Conservation (phyloP, 1,140 invertebrate species). For the Gonioctena quinquepunctata region DNA sequence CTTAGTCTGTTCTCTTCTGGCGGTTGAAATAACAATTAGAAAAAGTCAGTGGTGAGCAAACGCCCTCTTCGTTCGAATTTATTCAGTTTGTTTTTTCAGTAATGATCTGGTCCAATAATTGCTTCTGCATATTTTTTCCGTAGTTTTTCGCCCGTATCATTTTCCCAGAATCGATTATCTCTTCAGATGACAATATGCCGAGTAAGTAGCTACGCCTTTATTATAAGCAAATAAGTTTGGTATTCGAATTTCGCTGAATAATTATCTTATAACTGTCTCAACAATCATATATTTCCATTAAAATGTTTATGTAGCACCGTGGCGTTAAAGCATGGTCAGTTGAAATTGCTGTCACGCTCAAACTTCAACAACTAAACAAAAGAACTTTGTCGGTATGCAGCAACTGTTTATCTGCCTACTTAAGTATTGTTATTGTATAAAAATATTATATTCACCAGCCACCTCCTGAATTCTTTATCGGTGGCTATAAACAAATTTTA, state of each 20-base stretch:
- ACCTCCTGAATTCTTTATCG: neutral
- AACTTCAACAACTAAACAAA: neutral
- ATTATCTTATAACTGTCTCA: too few relatives aligned
- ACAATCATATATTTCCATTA: neutral
- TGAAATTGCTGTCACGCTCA: slow-evolving; percentile 7
- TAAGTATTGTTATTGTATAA: neutral
- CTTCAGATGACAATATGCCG: too few relatives aligned
- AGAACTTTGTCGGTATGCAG: neutral
- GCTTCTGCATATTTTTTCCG: too few relatives aligned
- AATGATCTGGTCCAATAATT: too few relatives aligned
- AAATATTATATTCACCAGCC: neutral
- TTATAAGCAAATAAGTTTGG: neutral
- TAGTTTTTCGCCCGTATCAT: too few relatives aligned
- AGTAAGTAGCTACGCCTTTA: too few relatives aligned
- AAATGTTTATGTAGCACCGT: neutral
- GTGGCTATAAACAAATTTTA: neutral
- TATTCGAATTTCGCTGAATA: neutral
- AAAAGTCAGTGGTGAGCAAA: too few relatives aligned
- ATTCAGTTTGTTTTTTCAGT: too few relatives aligned
- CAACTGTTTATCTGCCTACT: neutral
- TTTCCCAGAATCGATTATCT: too few relatives aligned
- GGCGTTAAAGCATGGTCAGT: neutral
- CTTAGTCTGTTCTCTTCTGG: too few relatives aligned
- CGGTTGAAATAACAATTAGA: too few relatives aligned
- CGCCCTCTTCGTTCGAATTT: too few relatives aligned